phyloP scores from a whole-genome alignment of 2,888 invertebrate species.

The Tipula lateralis region DNA sequence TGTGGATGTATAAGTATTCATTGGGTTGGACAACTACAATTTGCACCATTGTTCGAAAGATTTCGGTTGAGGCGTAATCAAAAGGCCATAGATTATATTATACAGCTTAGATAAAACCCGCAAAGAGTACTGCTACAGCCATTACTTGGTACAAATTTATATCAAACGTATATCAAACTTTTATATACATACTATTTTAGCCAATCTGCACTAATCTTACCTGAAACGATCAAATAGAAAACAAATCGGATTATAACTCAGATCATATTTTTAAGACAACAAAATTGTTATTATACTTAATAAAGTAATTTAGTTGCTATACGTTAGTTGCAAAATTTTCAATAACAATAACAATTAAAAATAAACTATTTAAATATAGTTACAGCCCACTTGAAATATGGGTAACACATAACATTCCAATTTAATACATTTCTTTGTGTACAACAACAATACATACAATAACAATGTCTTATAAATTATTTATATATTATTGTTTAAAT shows the following conservation, averaged over 20 bases:
- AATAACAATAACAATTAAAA: neutral
- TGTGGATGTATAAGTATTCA: no score
- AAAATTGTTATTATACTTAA: neutral
- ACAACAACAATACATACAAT: neutral
- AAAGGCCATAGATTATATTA: no score
- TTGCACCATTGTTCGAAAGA: no score
- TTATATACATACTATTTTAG: no score
- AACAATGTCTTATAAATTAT: neutral
- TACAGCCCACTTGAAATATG: neutral
- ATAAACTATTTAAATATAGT: neutral
- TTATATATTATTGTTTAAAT: neutral
- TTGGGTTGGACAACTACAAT: no score
- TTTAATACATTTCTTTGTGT: neutral
- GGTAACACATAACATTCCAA: neutral
- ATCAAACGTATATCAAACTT: no score
- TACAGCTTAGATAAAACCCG: no score
- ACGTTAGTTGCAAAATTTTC: neutral
- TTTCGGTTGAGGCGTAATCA: no score
- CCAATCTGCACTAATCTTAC: neutral
- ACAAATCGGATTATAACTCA: neutral
- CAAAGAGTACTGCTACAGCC: no score
- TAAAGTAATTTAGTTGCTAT: neutral
- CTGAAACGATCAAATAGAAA: neutral
- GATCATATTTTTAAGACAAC: neutral
- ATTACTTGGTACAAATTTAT: no score